Percentiles rank a stretch among this genome's conserved stretches.
Conservation (phyloP, 2,797 vertebrate genomes). For the Bucorvus abyssinicus region DNA sequence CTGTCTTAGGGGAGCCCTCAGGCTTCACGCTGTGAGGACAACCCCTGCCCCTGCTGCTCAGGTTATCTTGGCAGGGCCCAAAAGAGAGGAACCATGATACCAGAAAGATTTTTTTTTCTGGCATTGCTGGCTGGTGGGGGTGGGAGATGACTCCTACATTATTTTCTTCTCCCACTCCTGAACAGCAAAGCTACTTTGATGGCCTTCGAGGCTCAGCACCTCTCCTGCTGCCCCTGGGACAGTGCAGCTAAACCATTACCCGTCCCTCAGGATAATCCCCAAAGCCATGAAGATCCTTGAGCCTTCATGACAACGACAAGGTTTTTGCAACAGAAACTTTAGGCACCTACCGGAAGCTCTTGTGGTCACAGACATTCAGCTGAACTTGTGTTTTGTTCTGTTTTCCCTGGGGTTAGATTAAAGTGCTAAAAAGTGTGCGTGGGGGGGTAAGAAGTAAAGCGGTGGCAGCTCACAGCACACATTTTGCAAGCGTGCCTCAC, state of each 20-base stretch:
- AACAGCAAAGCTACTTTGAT: not conserved
- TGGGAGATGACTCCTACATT: fast-evolving
- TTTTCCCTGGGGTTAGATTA: not conserved
- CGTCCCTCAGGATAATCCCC: not conserved
- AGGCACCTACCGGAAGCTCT: constrained; percentile 6
- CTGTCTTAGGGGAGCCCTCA: not conserved
- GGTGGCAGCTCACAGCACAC: not conserved
- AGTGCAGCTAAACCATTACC: not conserved
- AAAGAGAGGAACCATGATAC: not conserved
- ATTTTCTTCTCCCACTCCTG: not conserved
- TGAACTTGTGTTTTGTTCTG: not conserved
- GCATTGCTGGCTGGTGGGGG: not conserved
- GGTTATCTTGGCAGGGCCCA: not conserved
- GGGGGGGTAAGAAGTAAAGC: not conserved
- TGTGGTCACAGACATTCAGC: not conserved
- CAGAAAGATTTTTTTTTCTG: not conserved
- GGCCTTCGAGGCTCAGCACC: not conserved
- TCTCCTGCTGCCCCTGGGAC: not conserved
- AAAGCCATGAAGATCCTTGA: not conserved
- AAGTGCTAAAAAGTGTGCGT: not conserved
- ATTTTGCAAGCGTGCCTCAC: not conserved
- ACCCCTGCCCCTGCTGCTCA: not conserved
- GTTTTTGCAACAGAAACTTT: not conserved
- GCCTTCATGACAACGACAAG: fast-evolving
- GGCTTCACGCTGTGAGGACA: not conserved